phyloP scores from a whole-genome alignment of 2,113 vertebrate genomes.

The Ammospiza caudacuta region DNA sequence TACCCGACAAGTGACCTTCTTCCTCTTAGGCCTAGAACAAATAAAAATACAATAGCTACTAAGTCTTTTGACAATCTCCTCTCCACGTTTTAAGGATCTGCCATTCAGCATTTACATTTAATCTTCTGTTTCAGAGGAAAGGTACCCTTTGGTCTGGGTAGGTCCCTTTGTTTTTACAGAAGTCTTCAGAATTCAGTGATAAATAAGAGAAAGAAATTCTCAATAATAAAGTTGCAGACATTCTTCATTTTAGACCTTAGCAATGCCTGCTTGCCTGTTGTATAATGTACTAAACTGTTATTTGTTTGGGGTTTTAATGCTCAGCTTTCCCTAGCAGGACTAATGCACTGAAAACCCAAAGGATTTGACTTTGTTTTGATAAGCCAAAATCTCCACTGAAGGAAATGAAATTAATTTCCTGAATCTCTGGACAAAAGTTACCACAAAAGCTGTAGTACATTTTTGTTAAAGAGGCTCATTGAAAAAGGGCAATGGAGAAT shows the following conservation, averaged over 20 bases:
- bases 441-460: neutral
- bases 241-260: neutral
- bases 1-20: neutral
- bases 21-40: neutral
- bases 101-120: neutral
- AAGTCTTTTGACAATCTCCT: neutral
- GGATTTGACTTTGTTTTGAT: slow-evolving; percentile 25
- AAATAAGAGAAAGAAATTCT: neutral
- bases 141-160: neutral
- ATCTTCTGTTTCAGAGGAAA: neutral
- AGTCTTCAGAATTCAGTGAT: neutral
- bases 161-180: neutral
- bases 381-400: neutral
- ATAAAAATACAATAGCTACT: neutral
- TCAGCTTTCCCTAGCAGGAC: neutral
- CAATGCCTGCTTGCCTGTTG: neutral
- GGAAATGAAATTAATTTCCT: slow-evolving; percentile 56
- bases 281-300: neutral
- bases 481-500: neutral
- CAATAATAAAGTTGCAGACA: neutral
- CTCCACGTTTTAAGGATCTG: neutral
- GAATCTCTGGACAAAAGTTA: slow-evolving; percentile 3
- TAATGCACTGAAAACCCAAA: neutral
- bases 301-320: slow-evolving; percentile 18
- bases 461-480: neutral